A percentile compares a stretch with the other conserved stretches of the same genome.
Evolutionary conservation across 2,888 invertebrate genomes (phyloP).

Genomic region (Melangyna quadrimaculata): DNA sequence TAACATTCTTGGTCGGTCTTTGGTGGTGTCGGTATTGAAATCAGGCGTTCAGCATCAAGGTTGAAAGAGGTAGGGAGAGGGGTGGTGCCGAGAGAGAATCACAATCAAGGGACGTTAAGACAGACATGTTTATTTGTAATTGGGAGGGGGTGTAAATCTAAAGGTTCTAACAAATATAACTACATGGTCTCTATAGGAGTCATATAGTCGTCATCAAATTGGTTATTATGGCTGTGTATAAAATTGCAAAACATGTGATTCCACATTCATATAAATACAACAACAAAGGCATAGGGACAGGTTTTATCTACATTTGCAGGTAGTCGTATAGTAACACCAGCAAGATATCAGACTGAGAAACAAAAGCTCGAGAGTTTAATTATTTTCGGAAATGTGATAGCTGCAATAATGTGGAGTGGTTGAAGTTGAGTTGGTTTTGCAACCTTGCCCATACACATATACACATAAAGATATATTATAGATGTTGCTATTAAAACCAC

Average conservation of each 20-base stretch:
- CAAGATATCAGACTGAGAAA: slow-evolving; percentile 32
- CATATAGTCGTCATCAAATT: slow-evolving; percentile 6
- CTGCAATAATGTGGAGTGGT: slow-evolving; percentile 9
- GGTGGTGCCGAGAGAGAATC: not conserved
- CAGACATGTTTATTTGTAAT: slow-evolving; percentile 16
- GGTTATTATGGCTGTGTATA: slow-evolving; percentile 39
- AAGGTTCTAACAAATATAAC: too few species aligned
- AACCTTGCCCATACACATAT: not conserved
- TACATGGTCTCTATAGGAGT: not conserved
- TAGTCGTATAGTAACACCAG: too few species aligned
- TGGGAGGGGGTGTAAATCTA: not conserved
- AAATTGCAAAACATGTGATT: slow-evolving; percentile 17
- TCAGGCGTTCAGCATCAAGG: not conserved
- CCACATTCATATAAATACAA: not conserved
- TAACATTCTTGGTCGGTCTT: slow-evolving; percentile 24
- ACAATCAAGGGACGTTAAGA: not conserved
- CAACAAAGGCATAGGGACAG: not conserved
- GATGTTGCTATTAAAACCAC: slow-evolving; percentile 20
- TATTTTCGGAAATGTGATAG: slow-evolving; percentile 57
- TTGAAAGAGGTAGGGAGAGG: not conserved
- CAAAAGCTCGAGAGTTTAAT: slow-evolving; percentile 59
- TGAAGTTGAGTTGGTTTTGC: not conserved
- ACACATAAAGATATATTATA: too few species aligned
- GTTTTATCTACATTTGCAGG: slow-evolving; percentile 57
- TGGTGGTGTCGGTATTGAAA: not conserved